Evolutionary conservation across 37 sponge, comb jelly and placozoan genomes (phyloP).

Genomic region (Amphimedon queenslandica): DNA sequence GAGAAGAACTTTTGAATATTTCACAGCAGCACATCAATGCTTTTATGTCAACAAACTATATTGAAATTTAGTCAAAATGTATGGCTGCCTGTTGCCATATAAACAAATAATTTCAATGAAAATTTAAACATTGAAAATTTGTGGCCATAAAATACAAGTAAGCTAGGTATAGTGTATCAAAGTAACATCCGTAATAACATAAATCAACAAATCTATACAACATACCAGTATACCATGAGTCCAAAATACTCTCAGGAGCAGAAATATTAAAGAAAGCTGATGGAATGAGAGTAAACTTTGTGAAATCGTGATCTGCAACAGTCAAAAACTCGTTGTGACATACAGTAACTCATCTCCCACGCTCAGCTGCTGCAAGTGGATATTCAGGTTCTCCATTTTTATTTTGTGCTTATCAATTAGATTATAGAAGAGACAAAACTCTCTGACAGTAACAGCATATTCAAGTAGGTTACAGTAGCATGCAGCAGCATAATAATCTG

Average conservation of each 20-base stretch:
- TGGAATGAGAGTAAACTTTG: background rate
- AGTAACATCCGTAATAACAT: too few species aligned
- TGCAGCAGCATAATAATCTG: conserved; percentile 37
- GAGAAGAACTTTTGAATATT: too few species aligned
- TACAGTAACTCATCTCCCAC: conserved; percentile 4
- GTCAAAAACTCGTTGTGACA: background rate
- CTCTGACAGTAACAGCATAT: background rate
- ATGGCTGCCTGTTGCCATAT: too few species aligned
- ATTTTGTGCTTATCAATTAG: conserved; percentile 18
- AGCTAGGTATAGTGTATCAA: too few species aligned
- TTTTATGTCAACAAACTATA: too few species aligned
- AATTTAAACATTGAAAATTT: background rate
- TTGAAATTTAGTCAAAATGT: too few species aligned
- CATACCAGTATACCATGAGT: conserved; percentile 6
- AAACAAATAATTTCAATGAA: too few species aligned
- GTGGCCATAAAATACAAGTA: background rate
- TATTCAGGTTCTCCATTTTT: conserved; percentile 14
- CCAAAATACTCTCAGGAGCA: background rate
- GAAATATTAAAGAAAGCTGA: background rate
- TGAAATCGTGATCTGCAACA: conserved; percentile 18
- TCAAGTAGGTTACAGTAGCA: conserved; percentile 27
- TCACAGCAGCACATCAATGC: too few species aligned
- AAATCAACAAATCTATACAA: too few species aligned
- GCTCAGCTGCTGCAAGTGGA: conserved; percentile 19
- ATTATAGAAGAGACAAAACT: background rate